Base-by-base conservation (phyloP, 2,113 vertebrate genomes). In the Epinephelus fuscoguttatus region DNA sequence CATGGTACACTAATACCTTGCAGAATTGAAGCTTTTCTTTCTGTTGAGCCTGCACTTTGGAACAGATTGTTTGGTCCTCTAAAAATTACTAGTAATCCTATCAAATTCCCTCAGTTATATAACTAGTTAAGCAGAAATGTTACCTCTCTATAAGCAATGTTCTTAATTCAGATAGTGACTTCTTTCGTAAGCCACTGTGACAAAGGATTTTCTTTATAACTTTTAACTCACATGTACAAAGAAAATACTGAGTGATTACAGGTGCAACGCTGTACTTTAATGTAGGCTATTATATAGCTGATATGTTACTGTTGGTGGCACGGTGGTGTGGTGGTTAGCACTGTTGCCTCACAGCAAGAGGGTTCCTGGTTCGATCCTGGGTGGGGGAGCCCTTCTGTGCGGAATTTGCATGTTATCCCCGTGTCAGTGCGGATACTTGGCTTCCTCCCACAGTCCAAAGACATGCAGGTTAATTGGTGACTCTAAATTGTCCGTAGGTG, bases 121-220 rank as follows among this genome's bases (percentile, higher is more conserved):
- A 82, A 78, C n/a, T 52, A 23, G n/a, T 30, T 13, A n/a, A 53
- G 53, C 17, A 75, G 30, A 25, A 27, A 52, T 72, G 25, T 30
- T 81, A 33, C 30, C 21, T 14, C 40, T 61, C 23, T 72, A 11
- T 15, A 37, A 67, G 13, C 59, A n/a, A 15, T 67, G 37, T 17
- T 71, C 19, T 59, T 75, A 13, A 70, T 80, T 59, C 27, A 30
- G 61, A 33, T 17, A 12, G 18, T 19, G 50, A 68, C 40, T 73
- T 64, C 19, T 64, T 33, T 57, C 42, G 68, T 71, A 75, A 55
- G 42, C 23, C 11, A 13, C 70, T 73, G 56, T 84, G 53, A 60
- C 21, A 68, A 42, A 76, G 55, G 33, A 64, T 81, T 82, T 78
- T 75, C 45, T 79, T 73, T 77, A 23, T 62, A 70, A 75, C 17